Conservation (phyloP, 1,140 invertebrate genomes). For the Venturia canescens region DNA sequence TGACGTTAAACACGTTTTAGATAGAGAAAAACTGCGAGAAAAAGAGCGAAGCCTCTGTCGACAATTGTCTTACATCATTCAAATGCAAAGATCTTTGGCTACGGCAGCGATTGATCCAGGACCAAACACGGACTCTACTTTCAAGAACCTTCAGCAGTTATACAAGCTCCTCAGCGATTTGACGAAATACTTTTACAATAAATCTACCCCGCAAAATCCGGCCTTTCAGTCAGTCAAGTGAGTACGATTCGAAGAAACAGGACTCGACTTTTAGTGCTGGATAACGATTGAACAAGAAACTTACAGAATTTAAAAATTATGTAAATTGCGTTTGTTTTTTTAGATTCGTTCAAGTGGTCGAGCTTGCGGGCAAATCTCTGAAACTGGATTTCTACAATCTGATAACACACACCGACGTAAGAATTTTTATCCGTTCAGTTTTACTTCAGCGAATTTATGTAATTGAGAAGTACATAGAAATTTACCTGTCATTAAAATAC, state of each 20-base stretch:
- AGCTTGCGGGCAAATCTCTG: constrained; percentile 78
- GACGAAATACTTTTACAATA: constrained; percentile 76
- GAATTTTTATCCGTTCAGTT: constrained; percentile 17
- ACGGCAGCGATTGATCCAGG: constrained; percentile 69
- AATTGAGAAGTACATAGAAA: neutral
- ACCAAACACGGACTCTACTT: constrained; percentile 69
- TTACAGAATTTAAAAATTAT: constrained; percentile 1
- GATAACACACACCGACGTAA: constrained; percentile 77
- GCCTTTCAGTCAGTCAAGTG: constrained; percentile 76
- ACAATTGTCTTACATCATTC: constrained; percentile 73
- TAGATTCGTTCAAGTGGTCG: constrained; percentile 79
- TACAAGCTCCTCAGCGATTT: constrained; percentile 73
- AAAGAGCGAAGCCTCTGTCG: constrained; percentile 75
- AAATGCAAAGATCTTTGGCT: constrained; percentile 70
- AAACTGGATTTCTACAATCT: constrained; percentile 78
- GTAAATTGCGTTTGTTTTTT: constrained; percentile 39
- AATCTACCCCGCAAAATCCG: constrained; percentile 71
- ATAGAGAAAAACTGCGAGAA: constrained; percentile 68
- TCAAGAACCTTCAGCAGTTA: constrained; percentile 75
- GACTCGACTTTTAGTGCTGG: neutral
- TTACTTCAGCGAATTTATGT: constrained; percentile 5
- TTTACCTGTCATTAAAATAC: neutral
- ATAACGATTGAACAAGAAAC: constrained; percentile 40
- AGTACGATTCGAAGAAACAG: neutral
- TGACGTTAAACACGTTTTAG: constrained; percentile 52